A percentile compares a stretch with the other conserved stretches of the same genome.
Evolutionary conservation across 64 coral and sea anemone genomes (phyloP).

Genomic region (Porites australiensis): DNA sequence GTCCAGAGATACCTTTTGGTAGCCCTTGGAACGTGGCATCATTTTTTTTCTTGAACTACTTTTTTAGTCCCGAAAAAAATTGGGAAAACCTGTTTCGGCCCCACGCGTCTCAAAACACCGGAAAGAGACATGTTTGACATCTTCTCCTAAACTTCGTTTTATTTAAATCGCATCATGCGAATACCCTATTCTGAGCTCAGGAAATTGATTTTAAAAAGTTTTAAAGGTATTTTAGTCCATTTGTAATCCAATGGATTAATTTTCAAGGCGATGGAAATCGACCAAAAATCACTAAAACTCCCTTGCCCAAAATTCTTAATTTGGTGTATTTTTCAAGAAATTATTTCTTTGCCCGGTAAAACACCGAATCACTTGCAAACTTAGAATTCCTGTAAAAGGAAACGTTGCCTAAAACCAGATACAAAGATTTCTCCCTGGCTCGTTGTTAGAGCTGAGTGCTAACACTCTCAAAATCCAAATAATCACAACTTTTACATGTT

Average conservation of each 20-base stretch:
- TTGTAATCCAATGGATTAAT: neutral
- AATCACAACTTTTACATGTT: no score
- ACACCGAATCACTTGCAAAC: constrained; percentile 16
- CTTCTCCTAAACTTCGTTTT: no score
- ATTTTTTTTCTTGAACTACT: no score
- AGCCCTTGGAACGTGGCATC: no score
- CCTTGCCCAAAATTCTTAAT: constrained; percentile 10
- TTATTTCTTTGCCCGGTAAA: constrained; percentile 17
- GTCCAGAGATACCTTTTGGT: no score
- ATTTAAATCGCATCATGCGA: no score
- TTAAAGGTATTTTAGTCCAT: neutral
- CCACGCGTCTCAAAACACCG: no score
- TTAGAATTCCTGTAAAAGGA: neutral
- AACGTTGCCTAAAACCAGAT: constrained; percentile 23
- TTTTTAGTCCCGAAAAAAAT: no score
- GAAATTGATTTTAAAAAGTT: no score
- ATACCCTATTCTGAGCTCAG: no score
- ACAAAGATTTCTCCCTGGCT: neutral
- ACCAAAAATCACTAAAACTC: neutral
- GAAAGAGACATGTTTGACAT: no score
- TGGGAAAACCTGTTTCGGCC: no score
- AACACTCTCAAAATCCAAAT: neutral
- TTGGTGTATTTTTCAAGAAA: neutral
- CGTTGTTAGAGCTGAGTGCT: constrained; percentile 1
- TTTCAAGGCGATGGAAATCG: neutral